These are phyloP conservation scores for Gila robusta DNA, from an alignment of 2,797 vertebrate genomes.

Conservation along the genomic window DNA sequence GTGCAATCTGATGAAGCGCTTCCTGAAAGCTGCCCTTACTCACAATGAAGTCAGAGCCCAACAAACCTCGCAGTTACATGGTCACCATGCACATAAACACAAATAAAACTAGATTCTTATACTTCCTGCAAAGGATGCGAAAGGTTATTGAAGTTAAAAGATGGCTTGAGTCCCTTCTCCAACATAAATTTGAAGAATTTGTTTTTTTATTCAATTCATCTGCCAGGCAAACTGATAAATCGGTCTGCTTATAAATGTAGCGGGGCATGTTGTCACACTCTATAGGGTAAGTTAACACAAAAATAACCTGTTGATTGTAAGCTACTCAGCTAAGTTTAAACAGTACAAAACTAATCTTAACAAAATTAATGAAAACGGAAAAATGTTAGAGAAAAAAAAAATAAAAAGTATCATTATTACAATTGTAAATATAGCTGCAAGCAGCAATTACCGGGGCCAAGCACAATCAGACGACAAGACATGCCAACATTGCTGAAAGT, in stretches of 20 bases:
- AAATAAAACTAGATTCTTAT: conserved; percentile 20
- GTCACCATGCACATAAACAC: conserved; percentile 52
- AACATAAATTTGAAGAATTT: background rate
- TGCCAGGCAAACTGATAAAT: background rate
- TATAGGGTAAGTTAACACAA: background rate
- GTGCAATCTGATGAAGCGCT: conserved; percentile 61
- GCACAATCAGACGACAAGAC: too few species aligned
- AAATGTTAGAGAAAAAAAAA: background rate
- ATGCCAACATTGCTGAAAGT: too few species aligned
- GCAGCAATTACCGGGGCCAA: too few species aligned
- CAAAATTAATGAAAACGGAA: background rate
- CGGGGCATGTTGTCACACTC: background rate
- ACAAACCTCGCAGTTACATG: background rate
- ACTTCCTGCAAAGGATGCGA: background rate
- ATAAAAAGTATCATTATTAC: background rate
- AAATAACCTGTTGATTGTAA: background rate
- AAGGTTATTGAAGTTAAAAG: too few species aligned
- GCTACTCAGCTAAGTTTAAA: background rate
- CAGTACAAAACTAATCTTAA: background rate
- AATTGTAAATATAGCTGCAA: background rate
- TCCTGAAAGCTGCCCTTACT: conserved; percentile 63
- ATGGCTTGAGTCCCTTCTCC: background rate
- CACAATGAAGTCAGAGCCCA: conserved; percentile 32
- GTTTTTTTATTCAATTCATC: background rate
- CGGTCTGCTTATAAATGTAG: background rate